Conservation (phyloP, 2,797 vertebrate genomes). For the Cottoperca gobio region DNA sequence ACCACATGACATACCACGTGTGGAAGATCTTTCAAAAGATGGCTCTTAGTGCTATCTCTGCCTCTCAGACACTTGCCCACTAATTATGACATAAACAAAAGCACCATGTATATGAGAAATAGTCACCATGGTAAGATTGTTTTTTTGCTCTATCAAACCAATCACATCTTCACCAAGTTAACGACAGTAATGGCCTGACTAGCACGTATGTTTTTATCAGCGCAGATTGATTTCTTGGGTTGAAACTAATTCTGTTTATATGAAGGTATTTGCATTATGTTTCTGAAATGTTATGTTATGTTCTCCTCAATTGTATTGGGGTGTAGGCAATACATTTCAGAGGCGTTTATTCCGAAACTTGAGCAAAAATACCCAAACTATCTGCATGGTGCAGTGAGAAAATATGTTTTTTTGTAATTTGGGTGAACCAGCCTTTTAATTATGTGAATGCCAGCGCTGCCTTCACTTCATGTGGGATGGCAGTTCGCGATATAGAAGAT, state of each 20-base stretch:
- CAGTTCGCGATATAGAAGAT: conserved; percentile 8
- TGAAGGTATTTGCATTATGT: too few relatives aligned
- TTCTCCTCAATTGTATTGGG: background rate
- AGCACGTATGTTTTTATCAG: too few relatives aligned
- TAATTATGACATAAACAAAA: conserved; percentile 49
- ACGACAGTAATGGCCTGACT: background rate
- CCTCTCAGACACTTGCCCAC: conserved; percentile 39
- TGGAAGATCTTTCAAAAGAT: conserved; percentile 32
- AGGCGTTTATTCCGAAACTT: conserved; percentile 1
- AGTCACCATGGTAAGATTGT: background rate
- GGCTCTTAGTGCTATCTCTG: conserved; percentile 35
- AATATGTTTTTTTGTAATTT: conserved; percentile 5
- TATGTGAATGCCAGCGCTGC: conserved; percentile 9
- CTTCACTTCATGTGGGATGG: conserved; percentile 24
- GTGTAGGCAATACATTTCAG: background rate
- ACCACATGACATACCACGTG: conserved; percentile 44
- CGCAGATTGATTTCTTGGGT: too few relatives aligned
- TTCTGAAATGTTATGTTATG: too few relatives aligned
- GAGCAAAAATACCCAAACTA: background rate
- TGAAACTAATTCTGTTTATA: background rate
- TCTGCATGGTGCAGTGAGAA: background rate
- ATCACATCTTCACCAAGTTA: background rate
- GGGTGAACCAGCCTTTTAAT: conserved; percentile 30
- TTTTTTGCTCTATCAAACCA: background rate
- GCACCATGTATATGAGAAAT: conserved; percentile 7